Base-by-base conservation (phyloP, 2,888 invertebrate species). In the Erpobdella octoculata region DNA sequence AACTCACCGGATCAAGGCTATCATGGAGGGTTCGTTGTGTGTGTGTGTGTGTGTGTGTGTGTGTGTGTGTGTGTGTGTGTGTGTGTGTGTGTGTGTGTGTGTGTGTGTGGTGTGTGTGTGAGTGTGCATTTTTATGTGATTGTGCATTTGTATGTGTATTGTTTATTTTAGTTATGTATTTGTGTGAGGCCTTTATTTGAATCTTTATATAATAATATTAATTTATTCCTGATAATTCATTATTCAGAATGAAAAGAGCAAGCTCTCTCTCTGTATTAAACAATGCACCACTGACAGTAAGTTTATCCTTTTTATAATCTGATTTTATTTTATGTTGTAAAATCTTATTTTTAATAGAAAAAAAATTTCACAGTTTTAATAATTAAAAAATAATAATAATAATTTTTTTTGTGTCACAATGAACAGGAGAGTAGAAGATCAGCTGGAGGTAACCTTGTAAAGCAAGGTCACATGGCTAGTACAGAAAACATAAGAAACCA, bases 401-500 rank as follows among this genome's bases (percentile, higher is more conserved):
- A n/a, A 9, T 53, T 53, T 9, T 28, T 53, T 53, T 9, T 4
- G 33, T 48, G 2, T 6, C 53, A 21, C 18, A 25, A 41, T 35
- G n/a, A 38, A 38, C 46, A 35, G 31, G 72, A 33, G 37, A 64
- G 3, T 31, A 21, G 48, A 21, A 67, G 48, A n/a, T 28, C 36
- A 12, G 6, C 37, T 46, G 70, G 64, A 37, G 53, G 53, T 9
- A 33, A 59, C 33, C n/a, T 69, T 33, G 33, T 59, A 25, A 33
- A 61, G 68, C 38, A 41, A n/a, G 69, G 69, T n/a, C 37, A 58
- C 12, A 69, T 69, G 38, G 72, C 72, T 25, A 58, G 67, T 9
- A 61, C 72, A 25, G 69, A 72, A 41, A 72, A 72, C 36, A 71
- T 59, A 64, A 78, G 74, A 31, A 80, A 80, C 48, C 65, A 65